Conservation (phyloP, 1,140 invertebrate species). For the Lepidotrigona ventralis region DNA sequence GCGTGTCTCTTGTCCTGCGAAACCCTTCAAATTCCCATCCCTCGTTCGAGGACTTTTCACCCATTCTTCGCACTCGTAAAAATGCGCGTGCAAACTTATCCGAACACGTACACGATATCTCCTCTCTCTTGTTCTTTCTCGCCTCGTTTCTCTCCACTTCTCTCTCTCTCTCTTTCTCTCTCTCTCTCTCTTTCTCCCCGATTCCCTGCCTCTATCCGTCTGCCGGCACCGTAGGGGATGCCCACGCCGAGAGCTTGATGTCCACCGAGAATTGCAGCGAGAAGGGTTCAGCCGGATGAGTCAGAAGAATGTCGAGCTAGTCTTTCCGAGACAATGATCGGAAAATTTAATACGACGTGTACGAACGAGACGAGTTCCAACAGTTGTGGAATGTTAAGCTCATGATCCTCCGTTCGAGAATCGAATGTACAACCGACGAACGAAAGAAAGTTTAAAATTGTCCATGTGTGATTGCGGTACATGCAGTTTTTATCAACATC, state of each 20-base stretch:
- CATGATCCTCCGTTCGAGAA: background rate
- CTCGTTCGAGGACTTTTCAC: conserved; percentile 30
- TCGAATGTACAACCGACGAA: no score
- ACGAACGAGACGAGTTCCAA: background rate
- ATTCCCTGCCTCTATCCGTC: no score
- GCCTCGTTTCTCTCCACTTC: background rate
- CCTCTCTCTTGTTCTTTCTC: background rate
- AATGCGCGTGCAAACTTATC: conserved; percentile 56
- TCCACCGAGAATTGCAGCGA: conserved; percentile 30
- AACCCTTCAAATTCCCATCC: conserved; percentile 15
- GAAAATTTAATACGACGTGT: background rate
- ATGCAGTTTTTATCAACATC: no score
- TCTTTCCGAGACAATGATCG: background rate
- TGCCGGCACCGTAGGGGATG: conserved; percentile 12
- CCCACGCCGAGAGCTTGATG: conserved; percentile 10
- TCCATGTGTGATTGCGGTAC: no score
- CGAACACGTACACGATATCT: conserved; percentile 52
- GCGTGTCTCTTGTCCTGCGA: conserved; percentile 53
- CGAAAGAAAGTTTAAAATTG: no score
- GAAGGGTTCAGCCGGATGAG: conserved; percentile 46
- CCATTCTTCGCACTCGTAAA: conserved; percentile 43
- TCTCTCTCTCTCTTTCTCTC: background rate
- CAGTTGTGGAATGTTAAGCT: background rate
- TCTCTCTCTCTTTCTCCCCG: background rate
- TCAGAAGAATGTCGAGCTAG: conserved; percentile 33